Percentiles rank a stretch among this genome's conserved stretches.
Evolutionary conservation across 1,140 invertebrate species (phyloP).

Genomic region (Drosophila ironensis): DNA sequence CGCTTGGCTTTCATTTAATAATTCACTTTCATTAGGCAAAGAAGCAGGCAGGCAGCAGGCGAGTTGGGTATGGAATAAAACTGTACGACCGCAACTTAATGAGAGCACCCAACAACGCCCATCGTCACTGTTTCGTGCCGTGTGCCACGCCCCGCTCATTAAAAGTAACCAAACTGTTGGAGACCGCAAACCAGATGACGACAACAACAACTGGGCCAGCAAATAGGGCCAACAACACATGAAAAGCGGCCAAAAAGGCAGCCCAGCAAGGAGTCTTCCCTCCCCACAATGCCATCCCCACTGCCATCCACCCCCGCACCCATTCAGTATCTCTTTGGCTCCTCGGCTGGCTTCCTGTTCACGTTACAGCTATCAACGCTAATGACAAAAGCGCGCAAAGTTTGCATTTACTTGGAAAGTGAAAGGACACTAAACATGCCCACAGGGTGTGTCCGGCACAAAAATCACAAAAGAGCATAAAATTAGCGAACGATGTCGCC

Average conservation of each 20-base stretch:
- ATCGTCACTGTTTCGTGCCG: conserved; percentile 21
- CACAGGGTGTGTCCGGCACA: conserved; percentile 72
- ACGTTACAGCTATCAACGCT: conserved; percentile 71
- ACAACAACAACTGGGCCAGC: conserved; percentile 32
- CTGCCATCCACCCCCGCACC: neutral
- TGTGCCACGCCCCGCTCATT: conserved; percentile 66
- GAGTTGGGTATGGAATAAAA: conserved; percentile 55
- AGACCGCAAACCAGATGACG: conserved; percentile 66
- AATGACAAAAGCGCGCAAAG: conserved; percentile 78
- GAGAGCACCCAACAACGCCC: conserved; percentile 34
- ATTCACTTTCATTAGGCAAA: conserved; percentile 65
- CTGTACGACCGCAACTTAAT: conserved; percentile 72
- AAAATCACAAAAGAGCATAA: conserved; percentile 79
- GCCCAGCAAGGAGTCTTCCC: conserved; percentile 29
- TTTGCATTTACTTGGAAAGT: conserved; percentile 63
- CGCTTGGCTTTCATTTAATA: conserved; percentile 49
- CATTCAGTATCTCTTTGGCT: neutral
- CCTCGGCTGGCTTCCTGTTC: conserved; percentile 36
- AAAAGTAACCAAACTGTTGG: conserved; percentile 74
- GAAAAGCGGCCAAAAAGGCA: conserved; percentile 74
- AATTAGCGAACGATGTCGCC: conserved; percentile 65
- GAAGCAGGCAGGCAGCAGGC: neutral
- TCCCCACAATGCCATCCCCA: neutral
- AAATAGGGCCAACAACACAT: conserved; percentile 60
- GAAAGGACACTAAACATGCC: conserved; percentile 68